Conservation (phyloP, 2,888 invertebrate species). For the Branchinecta sandiegonensis region DNA sequence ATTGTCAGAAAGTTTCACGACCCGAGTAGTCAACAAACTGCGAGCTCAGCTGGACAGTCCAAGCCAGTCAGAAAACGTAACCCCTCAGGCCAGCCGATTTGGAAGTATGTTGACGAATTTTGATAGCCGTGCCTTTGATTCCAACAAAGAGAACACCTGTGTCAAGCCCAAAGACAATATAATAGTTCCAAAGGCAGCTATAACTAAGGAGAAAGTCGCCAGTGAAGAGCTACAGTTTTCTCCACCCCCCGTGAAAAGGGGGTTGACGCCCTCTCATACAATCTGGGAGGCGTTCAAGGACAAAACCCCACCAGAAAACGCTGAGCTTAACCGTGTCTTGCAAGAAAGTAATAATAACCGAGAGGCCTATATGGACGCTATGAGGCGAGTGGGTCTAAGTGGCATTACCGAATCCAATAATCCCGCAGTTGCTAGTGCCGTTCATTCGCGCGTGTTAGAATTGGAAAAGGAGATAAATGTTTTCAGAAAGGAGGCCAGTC, state of each 20-base stretch:
- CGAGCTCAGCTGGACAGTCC: neutral
- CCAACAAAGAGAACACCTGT: neutral
- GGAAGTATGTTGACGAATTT: neutral
- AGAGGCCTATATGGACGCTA: neutral
- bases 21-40: neutral
- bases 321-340: neutral
- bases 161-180: neutral
- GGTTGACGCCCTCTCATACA: neutral
- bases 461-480: conserved; percentile 48
- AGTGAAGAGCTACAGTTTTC: neutral
- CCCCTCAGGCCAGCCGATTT: no score
- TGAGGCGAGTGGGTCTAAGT: neutral
- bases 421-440: conserved; percentile 6
- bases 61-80: no score
- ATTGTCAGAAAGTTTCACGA: neutral
- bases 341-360: neutral
- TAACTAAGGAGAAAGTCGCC: neutral
- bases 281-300: neutral
- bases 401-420: neutral
- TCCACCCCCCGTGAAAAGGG: conserved; percentile 4
- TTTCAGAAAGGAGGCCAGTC: conserved; percentile 38
- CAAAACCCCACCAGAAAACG: neutral
- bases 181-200: neutral
- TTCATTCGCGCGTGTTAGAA: conserved; percentile 42
- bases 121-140: neutral